Evolutionary conservation across 2,888 invertebrate species (phyloP).

Genomic region (Petrophora chlorosata): DNA sequence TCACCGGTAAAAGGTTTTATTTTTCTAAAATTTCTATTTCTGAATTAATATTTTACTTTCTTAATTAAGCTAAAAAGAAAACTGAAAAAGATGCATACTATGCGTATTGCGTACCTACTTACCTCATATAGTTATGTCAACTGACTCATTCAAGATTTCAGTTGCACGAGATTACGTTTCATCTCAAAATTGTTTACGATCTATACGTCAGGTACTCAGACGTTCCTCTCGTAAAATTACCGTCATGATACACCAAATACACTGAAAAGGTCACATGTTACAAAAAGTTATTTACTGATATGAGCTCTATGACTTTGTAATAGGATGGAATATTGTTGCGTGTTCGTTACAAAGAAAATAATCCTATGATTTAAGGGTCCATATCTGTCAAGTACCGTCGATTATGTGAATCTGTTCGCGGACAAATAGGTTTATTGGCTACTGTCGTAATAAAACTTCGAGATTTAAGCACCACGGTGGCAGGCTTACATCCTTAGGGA

Average conservation of each 20-base stretch:
- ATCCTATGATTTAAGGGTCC: constrained; percentile 69
- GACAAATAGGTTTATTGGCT: constrained; percentile 80
- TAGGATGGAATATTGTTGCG: constrained; percentile 39
- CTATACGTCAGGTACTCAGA: constrained; percentile 52
- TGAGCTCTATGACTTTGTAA: constrained; percentile 32
- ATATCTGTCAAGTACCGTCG: constrained; percentile 70
- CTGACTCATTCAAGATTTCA: background rate
- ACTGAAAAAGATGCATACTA: no score
- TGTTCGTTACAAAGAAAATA: constrained; percentile 63
- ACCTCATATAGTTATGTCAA: background rate
- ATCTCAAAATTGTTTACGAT: constrained; percentile 51
- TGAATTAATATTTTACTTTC: no score
- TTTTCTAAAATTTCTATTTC: no score
- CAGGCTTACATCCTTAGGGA: constrained; percentile 48
- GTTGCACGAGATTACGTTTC: constrained; percentile 32
- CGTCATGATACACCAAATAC: constrained; percentile 53
- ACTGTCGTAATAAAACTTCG: constrained; percentile 67
- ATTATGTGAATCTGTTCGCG: constrained; percentile 73
- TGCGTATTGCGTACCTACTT: no score
- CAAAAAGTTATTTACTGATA: constrained; percentile 15
- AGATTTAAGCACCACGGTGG: constrained; percentile 64
- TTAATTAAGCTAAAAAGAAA: no score
- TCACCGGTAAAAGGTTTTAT: no score
- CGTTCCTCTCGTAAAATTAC: constrained; percentile 62
- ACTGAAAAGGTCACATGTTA: constrained; percentile 46